Conservation (phyloP, 2,888 invertebrate species). For the Choreutis nemorana region DNA sequence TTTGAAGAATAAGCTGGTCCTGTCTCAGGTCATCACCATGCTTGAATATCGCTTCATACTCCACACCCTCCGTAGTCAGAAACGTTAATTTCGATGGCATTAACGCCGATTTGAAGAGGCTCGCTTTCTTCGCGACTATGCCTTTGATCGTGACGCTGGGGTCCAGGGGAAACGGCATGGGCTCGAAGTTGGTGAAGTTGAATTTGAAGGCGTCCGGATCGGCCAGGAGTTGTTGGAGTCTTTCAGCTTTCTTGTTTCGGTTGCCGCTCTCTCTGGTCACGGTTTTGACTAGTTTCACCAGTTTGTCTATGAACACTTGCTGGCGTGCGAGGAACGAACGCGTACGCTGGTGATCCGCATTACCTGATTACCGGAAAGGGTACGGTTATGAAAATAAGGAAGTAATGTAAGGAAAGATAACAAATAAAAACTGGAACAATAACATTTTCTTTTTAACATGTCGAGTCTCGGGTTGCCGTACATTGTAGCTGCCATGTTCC, state of each 20-base stretch:
- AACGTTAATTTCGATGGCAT: conserved; percentile 95
- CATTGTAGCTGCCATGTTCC: too few species aligned
- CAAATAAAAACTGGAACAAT: not conserved
- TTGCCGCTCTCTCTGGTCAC: conserved; percentile 92
- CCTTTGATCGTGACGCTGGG: conserved; percentile 89
- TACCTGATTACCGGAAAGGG: conserved; percentile 39
- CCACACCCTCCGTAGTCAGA: conserved; percentile 78
- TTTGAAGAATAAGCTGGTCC: conserved; percentile 96
- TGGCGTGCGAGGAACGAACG: conserved; percentile 83
- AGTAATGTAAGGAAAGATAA: too few species aligned
- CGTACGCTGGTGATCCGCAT: conserved; percentile 75
- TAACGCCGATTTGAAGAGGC: conserved; percentile 93
- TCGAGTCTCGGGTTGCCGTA: too few species aligned
- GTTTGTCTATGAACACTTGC: conserved; percentile 88
- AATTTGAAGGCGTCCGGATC: conserved; percentile 84
- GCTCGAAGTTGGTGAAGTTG: conserved; percentile 90
- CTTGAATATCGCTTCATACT: conserved; percentile 97
- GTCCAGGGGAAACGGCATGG: conserved; percentile 93
- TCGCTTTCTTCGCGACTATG: conserved; percentile 88
- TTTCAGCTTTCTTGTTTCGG: conserved; percentile 90
- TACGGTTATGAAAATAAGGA: not conserved
- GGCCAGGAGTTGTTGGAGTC: conserved; percentile 82
- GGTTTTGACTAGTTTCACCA: conserved; percentile 86
- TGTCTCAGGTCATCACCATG: conserved; percentile 97
- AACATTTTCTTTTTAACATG: not conserved